phyloP scores from a whole-genome alignment of 1,140 invertebrate species.

The Leptinotarsa undecemlineata region DNA sequence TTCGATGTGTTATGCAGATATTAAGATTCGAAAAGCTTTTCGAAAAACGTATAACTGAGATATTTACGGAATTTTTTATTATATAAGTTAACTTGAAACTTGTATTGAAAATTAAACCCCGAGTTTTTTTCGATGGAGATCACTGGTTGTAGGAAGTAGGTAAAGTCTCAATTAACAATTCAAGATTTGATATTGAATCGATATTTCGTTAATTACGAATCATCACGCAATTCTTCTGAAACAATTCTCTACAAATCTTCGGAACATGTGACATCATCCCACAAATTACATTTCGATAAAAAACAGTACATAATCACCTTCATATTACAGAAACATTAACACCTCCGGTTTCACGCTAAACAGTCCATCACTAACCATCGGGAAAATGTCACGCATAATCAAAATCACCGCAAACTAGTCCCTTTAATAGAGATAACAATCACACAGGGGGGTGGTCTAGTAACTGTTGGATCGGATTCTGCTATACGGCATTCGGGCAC shows the following conservation, averaged over 20 bases:
- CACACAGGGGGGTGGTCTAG: not conserved
- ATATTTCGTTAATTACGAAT: not conserved
- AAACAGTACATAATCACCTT: not conserved
- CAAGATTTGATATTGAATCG: not conserved
- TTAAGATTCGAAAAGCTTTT: too few species aligned
- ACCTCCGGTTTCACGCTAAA: not conserved
- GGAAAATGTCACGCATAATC: constrained; percentile 14
- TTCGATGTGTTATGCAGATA: too few species aligned
- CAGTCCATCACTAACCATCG: not conserved
- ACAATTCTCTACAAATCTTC: not conserved
- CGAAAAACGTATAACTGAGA: too few species aligned
- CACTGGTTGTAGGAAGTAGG: too few species aligned
- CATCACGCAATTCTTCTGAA: not conserved
- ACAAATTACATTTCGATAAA: not conserved
- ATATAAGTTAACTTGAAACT: too few species aligned
- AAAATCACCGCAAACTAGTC: not conserved
- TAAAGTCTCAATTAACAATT: too few species aligned
- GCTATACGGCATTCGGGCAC: not conserved
- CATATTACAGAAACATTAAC: not conserved
- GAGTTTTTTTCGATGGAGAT: too few species aligned
- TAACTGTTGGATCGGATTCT: constrained; percentile 2
- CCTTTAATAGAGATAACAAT: constrained; percentile 4
- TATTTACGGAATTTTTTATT: too few species aligned
- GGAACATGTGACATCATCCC: not conserved
- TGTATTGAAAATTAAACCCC: too few species aligned